Conservation (phyloP, 2,888 invertebrate genomes). For the Folsomia manolachei region DNA sequence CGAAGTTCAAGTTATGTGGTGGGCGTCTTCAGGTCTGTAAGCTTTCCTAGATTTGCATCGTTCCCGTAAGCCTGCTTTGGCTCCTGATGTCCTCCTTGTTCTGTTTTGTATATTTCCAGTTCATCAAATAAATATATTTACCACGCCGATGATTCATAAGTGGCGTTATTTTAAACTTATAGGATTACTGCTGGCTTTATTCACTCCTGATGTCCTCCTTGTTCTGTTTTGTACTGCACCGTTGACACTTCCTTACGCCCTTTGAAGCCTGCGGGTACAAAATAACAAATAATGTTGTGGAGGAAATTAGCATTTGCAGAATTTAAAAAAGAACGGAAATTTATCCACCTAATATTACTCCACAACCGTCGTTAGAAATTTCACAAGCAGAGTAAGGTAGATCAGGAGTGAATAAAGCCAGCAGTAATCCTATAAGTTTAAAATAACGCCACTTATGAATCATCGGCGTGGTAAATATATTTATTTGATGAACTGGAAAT, state of each 20-base stretch:
- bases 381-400: conserved; percentile 73
- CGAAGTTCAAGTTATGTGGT: background rate
- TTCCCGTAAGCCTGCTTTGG: conserved; percentile 45
- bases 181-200: conserved; percentile 67
- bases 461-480: background rate
- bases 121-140: background rate
- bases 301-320: too few species aligned
- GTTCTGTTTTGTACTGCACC: conserved; percentile 41
- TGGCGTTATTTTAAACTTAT: too few species aligned
- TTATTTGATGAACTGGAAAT: background rate
- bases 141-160: too few species aligned
- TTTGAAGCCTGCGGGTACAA: conserved; percentile 34
- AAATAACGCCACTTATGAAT: too few species aligned
- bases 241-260: conserved; percentile 40
- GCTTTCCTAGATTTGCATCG: conserved; percentile 45
- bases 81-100: conserved; percentile 35
- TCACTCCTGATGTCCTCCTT: conserved; percentile 20
- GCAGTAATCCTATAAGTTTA: conserved; percentile 68
- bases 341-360: conserved; percentile 58
- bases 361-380: conserved; percentile 69
- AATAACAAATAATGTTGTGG: background rate
- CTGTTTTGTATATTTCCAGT: too few species aligned
- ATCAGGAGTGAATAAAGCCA: conserved; percentile 76
- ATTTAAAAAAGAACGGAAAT: background rate
- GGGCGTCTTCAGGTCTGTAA: conserved; percentile 43